These are phyloP conservation scores for Paedocypris sp. DNA, from an alignment of 2,113 vertebrate species.

Conservation along the genomic window DNA sequence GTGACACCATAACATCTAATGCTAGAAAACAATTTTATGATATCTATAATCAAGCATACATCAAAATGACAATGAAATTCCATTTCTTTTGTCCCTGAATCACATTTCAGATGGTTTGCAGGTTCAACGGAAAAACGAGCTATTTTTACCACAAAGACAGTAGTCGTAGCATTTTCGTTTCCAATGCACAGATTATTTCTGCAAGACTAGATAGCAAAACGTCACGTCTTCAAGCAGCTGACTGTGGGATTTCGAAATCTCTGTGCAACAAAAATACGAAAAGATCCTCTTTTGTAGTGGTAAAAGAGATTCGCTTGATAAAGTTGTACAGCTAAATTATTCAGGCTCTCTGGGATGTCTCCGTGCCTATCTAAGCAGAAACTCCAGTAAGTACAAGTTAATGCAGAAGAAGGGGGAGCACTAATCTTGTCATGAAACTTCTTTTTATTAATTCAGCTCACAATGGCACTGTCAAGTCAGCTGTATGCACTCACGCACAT, in stretches of 20 bases:
- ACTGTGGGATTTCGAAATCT: constrained; percentile 18
- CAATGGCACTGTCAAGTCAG: constrained; percentile 3
- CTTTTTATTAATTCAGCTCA: neutral
- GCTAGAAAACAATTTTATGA: constrained; percentile 16
- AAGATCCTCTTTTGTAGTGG: constrained; percentile 19
- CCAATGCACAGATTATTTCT: neutral
- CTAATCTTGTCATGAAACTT: constrained; percentile 15
- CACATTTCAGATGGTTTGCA: neutral
- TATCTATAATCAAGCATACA: constrained; percentile 28
- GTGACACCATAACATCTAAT: constrained; percentile 6
- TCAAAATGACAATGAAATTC: constrained; percentile 18
- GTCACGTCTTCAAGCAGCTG: constrained; percentile 2
- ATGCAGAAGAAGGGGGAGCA: neutral
- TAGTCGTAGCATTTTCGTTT: neutral
- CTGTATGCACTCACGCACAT: too few relatives aligned
- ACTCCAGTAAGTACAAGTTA: constrained; percentile 9
- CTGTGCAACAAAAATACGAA: neutral
- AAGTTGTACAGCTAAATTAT: constrained; percentile 34
- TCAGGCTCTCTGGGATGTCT: constrained; percentile 22
- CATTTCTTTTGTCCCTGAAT: neutral
- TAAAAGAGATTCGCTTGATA: constrained; percentile 23
- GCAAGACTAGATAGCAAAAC: neutral
- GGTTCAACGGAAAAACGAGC: neutral
- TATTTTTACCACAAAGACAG: neutral
- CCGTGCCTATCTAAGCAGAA: constrained; percentile 4